Evolutionary conservation across 2,888 invertebrate species (phyloP).

Genomic region (Coenonympha arcania): DNA sequence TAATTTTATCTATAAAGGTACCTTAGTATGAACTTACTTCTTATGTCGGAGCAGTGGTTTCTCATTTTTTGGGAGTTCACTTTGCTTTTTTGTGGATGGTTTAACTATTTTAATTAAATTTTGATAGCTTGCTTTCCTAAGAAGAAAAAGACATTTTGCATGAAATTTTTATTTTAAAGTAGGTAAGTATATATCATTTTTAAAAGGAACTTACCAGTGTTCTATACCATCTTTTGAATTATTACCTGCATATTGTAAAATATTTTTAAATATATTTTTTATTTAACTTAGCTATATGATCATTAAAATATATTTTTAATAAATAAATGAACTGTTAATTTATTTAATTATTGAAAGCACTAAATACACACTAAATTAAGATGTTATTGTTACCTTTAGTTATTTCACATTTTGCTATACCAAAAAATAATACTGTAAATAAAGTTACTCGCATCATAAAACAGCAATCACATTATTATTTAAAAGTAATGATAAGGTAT

Average conservation of each 20-base stretch:
- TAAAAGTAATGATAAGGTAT: constrained; percentile 2
- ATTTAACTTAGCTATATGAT: no score
- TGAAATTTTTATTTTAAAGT: not conserved
- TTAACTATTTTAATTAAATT: not conserved
- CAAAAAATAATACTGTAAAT: constrained; percentile 2
- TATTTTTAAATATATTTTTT: not conserved
- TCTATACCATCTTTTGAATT: constrained; percentile 14
- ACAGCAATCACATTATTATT: not conserved
- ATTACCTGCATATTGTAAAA: constrained; percentile 10
- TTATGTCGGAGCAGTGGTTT: not conserved
- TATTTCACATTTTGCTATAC: constrained; percentile 1
- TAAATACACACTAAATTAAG: no score
- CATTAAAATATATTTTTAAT: no score
- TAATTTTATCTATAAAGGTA: no score
- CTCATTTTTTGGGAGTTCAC: not conserved
- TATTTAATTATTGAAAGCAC: no score
- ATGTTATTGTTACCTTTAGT: constrained; percentile 7
- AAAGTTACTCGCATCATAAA: constrained; percentile 4
- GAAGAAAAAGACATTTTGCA: not conserved
- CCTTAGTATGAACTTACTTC: not conserved
- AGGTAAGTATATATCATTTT: not conserved
- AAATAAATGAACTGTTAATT: no score
- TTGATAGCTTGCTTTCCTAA: constrained; percentile 10
- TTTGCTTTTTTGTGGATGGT: not conserved
- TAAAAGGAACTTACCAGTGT: constrained; percentile 18